Base-by-base conservation (phyloP, 2,888 invertebrate species). In the Acronicta leporina region DNA sequence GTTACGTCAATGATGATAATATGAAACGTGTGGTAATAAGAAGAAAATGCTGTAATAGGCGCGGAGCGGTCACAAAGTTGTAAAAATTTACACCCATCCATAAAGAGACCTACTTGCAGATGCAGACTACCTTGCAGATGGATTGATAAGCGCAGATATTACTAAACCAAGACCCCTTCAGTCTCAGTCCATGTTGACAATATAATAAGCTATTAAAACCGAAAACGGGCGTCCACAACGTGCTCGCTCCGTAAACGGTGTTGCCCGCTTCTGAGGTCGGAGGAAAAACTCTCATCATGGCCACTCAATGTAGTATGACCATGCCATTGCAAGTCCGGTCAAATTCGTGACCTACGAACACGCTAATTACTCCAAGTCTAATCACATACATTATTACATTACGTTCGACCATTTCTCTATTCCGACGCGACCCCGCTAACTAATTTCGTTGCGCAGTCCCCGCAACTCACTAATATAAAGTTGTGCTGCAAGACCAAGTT, bases 211-310 rank as follows among this genome's bases (percentile, higher is more conserved):
- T 16, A 60, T 74, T 74, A 69, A 51, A 15, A 52, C 40, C 53
- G 20, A 48, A 68, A 61, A 50, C 53, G 48, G 73, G 41, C 49
- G 52, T 55, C 44, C 9, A 43, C 43, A 41, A 66, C 57, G 68
- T 75, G 71, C 58, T 69, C 67, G 46, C 52, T 60, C 68, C 54
- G 53, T 75, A 73, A 60, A 52, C 47, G 53, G 65, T 48, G 56
- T 6, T 68, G 72, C 72, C 76, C 77, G 68, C 65, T 53, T 58
- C 49, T 67, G 72, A 79, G 80, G 80, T 76, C 61, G 72, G 61
- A 71, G 72, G 72, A 75, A 57, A 68, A 42, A 42, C 56, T 51
- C 62, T 56, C 50, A 62, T 69, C 63, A 25, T 38, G 38, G 27
- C 27, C 61, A 40, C 56, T 35, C 1, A 35, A 13, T 7, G 7